Percentiles rank a stretch among this genome's conserved stretches.
These are phyloP conservation scores for Tragopan temminckii DNA, from an alignment of 2,797 vertebrate genomes.

Conservation along the genomic window DNA sequence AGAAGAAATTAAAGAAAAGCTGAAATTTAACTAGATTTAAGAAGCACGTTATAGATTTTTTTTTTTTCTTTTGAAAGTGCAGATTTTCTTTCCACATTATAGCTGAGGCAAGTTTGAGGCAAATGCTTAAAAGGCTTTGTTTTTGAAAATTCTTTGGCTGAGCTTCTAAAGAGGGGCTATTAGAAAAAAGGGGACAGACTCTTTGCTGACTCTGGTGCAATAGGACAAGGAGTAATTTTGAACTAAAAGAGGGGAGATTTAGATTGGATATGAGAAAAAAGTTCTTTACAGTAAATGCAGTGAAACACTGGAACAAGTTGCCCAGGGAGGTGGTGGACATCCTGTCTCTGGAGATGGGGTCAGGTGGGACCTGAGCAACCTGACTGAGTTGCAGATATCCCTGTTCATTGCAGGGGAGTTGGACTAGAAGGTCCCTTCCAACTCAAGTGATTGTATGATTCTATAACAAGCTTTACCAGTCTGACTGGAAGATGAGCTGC, in stretches of 20 bases:
- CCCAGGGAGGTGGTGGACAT: no score
- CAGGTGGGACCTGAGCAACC: neutral
- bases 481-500: neutral
- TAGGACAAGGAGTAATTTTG: neutral
- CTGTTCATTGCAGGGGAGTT: neutral
- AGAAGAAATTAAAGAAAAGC: neutral
- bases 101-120: neutral
- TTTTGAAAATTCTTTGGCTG: constrained; percentile 20
- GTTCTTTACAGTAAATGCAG: neutral
- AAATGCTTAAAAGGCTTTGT: neutral
- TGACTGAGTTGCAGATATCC: neutral
- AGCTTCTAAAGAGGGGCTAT: neutral
- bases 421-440: neutral
- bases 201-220: neutral
- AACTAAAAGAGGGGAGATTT: neutral
- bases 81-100: neutral
- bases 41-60: neutral
- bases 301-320: neutral
- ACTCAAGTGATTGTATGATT: neutral
- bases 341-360: neutral
- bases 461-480: neutral
- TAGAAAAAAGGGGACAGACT: neutral
- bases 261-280: neutral
- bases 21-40: neutral
- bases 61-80: constrained; percentile 11